Evolutionary conservation across 2,113 vertebrate species (phyloP).

Genomic region (Urocitellus parryii): DNA sequence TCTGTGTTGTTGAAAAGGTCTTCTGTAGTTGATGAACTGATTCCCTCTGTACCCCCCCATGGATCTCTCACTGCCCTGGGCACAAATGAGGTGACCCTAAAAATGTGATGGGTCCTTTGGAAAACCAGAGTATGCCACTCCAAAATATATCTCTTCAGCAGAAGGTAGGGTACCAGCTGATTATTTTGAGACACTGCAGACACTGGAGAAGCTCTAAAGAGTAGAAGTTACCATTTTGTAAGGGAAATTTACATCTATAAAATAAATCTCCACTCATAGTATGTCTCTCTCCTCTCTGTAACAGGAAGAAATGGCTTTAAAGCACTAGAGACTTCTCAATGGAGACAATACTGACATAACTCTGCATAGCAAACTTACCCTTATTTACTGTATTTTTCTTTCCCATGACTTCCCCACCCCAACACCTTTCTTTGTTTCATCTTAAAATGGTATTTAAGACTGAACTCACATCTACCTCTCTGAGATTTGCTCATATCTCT

Average conservation of each 20-base stretch:
- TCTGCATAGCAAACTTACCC: background rate
- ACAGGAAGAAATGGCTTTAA: background rate
- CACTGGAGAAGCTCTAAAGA: background rate
- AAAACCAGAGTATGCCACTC: background rate
- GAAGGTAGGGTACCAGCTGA: background rate
- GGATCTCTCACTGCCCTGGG: background rate
- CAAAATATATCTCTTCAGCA: background rate
- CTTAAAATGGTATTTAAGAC: background rate
- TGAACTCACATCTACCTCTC: background rate
- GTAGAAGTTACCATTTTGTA: background rate
- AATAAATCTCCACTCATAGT: background rate
- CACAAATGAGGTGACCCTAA: background rate
- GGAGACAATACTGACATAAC: too few species aligned
- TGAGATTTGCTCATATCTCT: background rate
- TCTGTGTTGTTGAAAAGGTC: background rate
- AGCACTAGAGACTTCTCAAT: background rate
- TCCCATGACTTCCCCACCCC: too few species aligned
- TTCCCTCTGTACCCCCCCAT: background rate
- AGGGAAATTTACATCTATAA: background rate
- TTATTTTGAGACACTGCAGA: background rate
- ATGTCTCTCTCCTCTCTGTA: background rate
- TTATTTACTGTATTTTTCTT: background rate
- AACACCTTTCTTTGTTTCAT: background rate
- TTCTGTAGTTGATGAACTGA: background rate
- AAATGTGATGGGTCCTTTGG: background rate